Evolutionary conservation across 2,797 vertebrate genomes (phyloP).

Genomic region (Chloroceryle amazona): DNA sequence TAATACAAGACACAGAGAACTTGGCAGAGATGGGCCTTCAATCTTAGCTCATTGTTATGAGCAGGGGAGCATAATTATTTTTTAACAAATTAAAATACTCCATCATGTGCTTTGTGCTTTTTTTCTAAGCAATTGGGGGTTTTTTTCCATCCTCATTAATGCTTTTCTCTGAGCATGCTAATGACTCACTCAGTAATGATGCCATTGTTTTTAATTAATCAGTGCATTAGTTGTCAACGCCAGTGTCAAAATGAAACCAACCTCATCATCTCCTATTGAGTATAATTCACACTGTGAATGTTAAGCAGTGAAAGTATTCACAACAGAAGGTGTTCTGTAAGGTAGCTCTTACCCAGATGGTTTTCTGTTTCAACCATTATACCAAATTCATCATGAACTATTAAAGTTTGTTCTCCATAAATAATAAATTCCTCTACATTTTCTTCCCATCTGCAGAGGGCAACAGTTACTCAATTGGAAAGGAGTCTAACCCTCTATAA

Average conservation of each 20-base stretch:
- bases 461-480: neutral
- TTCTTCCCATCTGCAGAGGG: neutral
- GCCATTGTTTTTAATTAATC: conserved; percentile 43
- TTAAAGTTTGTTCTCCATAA: neutral
- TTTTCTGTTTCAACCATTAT: neutral
- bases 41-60: neutral
- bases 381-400: neutral
- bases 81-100: conserved; percentile 3
- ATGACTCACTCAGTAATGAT: conserved; percentile 9
- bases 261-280: neutral
- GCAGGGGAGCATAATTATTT: neutral
- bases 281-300: neutral
- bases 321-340: neutral
- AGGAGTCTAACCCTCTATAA: neutral
- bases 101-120: neutral
- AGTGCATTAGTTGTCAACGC: neutral
- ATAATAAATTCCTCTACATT: neutral
- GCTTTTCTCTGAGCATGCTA: neutral
- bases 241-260: conserved; percentile 6
- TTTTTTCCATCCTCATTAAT: neutral
- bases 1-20: neutral
- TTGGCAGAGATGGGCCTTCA: neutral
- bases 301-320: neutral
- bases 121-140: neutral
- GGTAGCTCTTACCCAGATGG: neutral